A percentile compares a stretch with the other conserved stretches of the same genome.
Evolutionary conservation across 2,797 vertebrate genomes (phyloP).

Genomic region (Tapera naevia): DNA sequence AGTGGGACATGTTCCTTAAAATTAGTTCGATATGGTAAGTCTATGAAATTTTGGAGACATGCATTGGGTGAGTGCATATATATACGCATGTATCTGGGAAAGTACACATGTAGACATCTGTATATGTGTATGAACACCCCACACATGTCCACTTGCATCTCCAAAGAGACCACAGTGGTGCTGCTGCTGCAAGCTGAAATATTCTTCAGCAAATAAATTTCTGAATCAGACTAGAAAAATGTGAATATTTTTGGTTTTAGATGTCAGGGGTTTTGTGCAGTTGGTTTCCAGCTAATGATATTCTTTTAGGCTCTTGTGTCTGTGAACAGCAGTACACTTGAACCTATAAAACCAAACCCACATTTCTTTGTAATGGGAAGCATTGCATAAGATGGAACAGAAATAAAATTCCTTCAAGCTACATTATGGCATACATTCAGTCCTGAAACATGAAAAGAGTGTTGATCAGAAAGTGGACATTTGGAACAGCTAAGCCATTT

Average conservation of each 20-base stretch:
- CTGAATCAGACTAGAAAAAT: not conserved
- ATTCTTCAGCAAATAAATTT: not conserved
- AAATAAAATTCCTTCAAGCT: not conserved
- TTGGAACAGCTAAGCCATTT: not conserved
- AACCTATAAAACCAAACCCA: not conserved
- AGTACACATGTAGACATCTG: no score
- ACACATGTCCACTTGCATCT: not conserved
- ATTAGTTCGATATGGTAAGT: not conserved
- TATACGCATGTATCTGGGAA: accelerated
- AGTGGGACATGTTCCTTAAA: not conserved
- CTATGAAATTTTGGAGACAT: not conserved
- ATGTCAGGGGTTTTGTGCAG: accelerated
- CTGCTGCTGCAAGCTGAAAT: not conserved
- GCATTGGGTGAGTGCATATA: accelerated
- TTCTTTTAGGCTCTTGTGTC: not conserved
- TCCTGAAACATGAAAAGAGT: not conserved
- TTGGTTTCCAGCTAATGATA: accelerated
- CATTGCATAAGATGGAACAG: not conserved
- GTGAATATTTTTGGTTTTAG: not conserved
- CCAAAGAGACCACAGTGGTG: not conserved
- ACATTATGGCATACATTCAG: accelerated
- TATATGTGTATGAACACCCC: no score
- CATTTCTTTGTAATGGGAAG: accelerated
- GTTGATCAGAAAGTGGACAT: not conserved
- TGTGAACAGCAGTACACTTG: accelerated